Conservation (phyloP, 2,113 vertebrate genomes). For the Sebastes schlegelii region DNA sequence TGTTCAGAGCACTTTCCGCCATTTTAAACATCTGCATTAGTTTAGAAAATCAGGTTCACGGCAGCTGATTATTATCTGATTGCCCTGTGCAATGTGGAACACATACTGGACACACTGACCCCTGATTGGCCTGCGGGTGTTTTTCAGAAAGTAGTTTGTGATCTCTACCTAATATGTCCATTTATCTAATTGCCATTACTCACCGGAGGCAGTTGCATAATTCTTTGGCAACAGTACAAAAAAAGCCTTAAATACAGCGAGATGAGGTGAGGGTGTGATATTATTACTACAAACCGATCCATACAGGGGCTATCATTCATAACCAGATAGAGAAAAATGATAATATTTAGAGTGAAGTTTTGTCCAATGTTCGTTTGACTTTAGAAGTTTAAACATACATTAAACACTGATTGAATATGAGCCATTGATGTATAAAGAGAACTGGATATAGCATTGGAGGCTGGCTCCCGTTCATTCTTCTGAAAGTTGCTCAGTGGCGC, state of each 20-base stretch:
- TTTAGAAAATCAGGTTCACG: neutral
- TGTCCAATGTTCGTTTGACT: neutral
- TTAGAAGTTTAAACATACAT: slow-evolving; percentile 6
- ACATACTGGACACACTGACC: neutral
- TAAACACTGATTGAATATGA: neutral
- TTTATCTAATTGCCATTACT: slow-evolving; percentile 14
- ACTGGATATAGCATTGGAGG: too few species aligned
- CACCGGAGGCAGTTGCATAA: neutral
- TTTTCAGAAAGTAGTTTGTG: neutral
- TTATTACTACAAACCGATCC: neutral
- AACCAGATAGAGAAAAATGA: neutral
- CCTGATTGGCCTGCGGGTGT: too few species aligned
- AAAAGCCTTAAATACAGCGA: neutral
- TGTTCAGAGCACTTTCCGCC: neutral
- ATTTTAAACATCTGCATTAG: neutral
- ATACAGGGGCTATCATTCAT: neutral
- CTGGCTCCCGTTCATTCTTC: too few species aligned
- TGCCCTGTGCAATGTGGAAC: neutral
- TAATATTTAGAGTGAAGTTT: neutral
- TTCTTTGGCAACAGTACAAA: slow-evolving; percentile 18
- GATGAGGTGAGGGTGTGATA: neutral
- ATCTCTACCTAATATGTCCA: neutral
- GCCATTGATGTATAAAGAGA: too few species aligned
- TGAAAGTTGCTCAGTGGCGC: too few species aligned
- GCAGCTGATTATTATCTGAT: neutral